Percentiles rank a stretch among this genome's conserved stretches.
Evolutionary conservation across 2,113 vertebrate species (phyloP).

Genomic region (Ascaphus truei): DNA sequence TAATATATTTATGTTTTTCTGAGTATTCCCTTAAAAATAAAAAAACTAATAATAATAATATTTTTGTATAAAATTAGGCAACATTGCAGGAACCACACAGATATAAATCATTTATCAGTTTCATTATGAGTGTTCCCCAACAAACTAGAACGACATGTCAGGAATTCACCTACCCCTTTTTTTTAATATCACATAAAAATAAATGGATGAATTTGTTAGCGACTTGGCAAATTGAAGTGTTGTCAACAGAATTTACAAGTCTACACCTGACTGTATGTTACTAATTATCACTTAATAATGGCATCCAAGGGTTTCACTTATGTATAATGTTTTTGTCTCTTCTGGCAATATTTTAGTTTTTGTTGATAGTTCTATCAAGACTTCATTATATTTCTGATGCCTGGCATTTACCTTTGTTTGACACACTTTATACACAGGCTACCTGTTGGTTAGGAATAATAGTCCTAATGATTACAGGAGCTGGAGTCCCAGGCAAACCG

Average conservation of each 20-base stretch:
- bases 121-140: not conserved
- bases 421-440: constrained; percentile 1
- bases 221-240: not conserved
- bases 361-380: constrained; percentile 10
- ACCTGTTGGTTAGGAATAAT: constrained; percentile 16
- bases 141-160: not conserved
- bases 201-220: not conserved
- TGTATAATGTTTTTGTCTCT: constrained; percentile 5
- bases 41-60: no score
- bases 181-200: not conserved
- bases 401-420: constrained; percentile 9
- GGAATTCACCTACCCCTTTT: not conserved
- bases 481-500: not conserved
- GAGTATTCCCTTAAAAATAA: no score
- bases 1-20: no score
- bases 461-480: not conserved
- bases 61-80: no score
- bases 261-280: not conserved
- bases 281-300: constrained; percentile 15
- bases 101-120: not conserved
- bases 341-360: constrained; percentile 15
- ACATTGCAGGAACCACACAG: no score
- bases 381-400: not conserved
- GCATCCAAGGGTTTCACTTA: constrained; percentile 11
- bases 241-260: not conserved